Percentiles rank a stretch among this genome's conserved stretches.
phyloP scores from a whole-genome alignment of 2,113 vertebrate species.

The Colistium nudipinnis region DNA sequence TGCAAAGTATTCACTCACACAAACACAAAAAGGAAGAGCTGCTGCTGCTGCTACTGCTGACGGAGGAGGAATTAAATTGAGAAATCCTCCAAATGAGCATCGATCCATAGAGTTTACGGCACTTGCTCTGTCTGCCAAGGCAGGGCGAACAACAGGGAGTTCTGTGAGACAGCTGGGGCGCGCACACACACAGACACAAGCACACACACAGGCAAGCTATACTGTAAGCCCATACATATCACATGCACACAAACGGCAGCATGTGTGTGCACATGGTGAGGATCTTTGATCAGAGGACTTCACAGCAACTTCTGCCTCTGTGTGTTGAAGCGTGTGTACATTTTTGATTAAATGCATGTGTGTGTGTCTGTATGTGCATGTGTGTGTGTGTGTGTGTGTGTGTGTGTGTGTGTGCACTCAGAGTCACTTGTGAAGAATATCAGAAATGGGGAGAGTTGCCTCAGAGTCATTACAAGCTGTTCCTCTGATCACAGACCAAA shows the following conservation, averaged over 20 bases:
- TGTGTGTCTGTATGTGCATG: slow-evolving; percentile 11
- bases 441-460: too few relatives aligned
- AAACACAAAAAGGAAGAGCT: not conserved
- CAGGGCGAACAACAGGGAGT: slow-evolving; percentile 63
- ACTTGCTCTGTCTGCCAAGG: slow-evolving; percentile 36
- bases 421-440: not conserved
- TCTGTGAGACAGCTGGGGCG: slow-evolving; percentile 59
- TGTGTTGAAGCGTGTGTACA: slow-evolving; percentile 20
- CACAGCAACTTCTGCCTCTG: slow-evolving; percentile 20
- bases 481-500: not conserved
- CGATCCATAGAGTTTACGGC: slow-evolving; percentile 60
- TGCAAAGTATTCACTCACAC: slow-evolving; percentile 6
- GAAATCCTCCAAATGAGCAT: slow-evolving; percentile 75
- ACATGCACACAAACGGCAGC: slow-evolving; percentile 7
- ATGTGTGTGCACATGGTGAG: slow-evolving; percentile 16
- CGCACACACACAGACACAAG: slow-evolving; percentile 21
- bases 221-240: too few relatives aligned
- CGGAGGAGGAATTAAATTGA: slow-evolving; percentile 65
- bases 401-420: not conserved
- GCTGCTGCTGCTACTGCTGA: slow-evolving; percentile 76
- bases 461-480: not conserved
- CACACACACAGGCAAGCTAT: slow-evolving; percentile 16
- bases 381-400: slow-evolving; percentile 19
- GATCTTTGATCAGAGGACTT: slow-evolving; percentile 48
- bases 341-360: slow-evolving; percentile 27